Conservation (phyloP, 2,113 vertebrate genomes). For the Sapayoa aenigma region DNA sequence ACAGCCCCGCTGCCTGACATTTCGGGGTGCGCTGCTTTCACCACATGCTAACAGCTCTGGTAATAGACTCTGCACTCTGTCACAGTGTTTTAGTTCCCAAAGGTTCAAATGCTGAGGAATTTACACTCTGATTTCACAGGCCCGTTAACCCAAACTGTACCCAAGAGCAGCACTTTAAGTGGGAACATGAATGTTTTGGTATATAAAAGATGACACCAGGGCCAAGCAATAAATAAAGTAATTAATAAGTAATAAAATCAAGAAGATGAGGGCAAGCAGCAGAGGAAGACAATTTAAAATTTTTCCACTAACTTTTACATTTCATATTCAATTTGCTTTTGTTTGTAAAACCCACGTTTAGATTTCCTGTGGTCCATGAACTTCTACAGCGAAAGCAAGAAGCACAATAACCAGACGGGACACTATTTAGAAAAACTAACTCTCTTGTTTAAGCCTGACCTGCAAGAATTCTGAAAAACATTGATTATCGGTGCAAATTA, state of each 20-base stretch:
- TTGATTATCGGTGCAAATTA: background rate
- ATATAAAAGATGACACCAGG: background rate
- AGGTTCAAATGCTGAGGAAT: background rate
- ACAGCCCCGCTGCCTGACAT: slow-evolving; percentile 53
- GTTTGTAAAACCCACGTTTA: background rate
- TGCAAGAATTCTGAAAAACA: background rate
- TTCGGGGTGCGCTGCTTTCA: background rate
- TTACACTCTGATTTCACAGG: background rate
- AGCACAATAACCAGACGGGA: background rate
- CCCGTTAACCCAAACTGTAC: background rate
- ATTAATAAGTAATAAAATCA: background rate
- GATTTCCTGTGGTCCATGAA: background rate
- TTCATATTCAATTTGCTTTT: background rate
- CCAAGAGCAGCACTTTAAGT: background rate
- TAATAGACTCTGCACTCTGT: background rate
- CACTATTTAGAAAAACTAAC: background rate
- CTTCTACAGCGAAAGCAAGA: background rate
- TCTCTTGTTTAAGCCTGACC: background rate
- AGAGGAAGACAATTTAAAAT: background rate
- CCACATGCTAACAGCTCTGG: background rate
- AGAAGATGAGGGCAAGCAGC: background rate
- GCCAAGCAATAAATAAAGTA: background rate
- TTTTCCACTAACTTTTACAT: background rate
- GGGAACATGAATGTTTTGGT: background rate
- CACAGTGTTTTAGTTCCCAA: background rate